Percentiles rank a stretch among this genome's conserved stretches.
Conservation (phyloP, 1,140 invertebrate genomes). For the Telenomus remus region DNA sequence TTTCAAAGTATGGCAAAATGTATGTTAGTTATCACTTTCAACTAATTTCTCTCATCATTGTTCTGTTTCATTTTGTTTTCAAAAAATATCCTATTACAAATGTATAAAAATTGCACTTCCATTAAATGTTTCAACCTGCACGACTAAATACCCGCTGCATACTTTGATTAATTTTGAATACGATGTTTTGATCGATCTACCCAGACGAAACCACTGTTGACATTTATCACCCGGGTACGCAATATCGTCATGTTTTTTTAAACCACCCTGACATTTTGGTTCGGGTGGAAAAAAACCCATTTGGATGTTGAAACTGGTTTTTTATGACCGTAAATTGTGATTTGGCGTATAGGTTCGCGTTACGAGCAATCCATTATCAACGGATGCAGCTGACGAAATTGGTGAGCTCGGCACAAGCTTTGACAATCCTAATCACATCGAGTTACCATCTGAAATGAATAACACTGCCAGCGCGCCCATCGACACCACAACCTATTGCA, state of each 20-base stretch:
- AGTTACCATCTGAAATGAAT: conserved; percentile 76
- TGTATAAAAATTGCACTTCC: no score
- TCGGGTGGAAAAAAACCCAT: background rate
- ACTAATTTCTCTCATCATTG: no score
- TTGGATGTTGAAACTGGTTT: conserved; percentile 9
- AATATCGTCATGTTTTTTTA: conserved; percentile 1
- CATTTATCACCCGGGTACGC: background rate
- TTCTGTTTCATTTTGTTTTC: no score
- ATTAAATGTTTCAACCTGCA: no score
- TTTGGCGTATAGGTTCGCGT: conserved; percentile 79
- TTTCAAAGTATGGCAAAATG: no score
- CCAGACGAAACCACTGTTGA: no score
- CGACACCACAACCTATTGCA: conserved; percentile 84
- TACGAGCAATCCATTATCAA: conserved; percentile 84
- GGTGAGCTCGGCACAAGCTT: conserved; percentile 80
- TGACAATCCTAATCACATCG: conserved; percentile 84
- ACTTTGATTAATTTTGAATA: no score
- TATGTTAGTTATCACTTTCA: no score
- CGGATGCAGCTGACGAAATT: conserved; percentile 76
- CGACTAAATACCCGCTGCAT: no score
- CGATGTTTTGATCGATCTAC: no score
- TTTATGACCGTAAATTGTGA: conserved; percentile 19
- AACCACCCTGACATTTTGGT: conserved; percentile 3
- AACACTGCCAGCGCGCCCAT: conserved; percentile 73
- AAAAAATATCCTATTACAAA: no score